Evolutionary conservation across 2,797 vertebrate species (phyloP), one percentile per base, ranked within the genome.

Genomic region (Acipenser transmontanus): DNA sequence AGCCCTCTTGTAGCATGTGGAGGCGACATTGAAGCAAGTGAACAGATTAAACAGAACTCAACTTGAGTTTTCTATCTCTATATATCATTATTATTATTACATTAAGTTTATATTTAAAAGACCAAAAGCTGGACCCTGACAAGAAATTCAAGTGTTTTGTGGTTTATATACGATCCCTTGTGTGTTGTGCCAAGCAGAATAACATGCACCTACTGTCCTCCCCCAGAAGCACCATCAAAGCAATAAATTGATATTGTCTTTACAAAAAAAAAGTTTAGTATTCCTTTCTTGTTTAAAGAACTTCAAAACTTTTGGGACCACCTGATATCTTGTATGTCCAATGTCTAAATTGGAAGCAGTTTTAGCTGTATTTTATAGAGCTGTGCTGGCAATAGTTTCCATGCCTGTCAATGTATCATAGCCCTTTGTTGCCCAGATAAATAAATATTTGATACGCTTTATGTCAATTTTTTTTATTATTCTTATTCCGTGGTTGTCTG

Each of bases 371-470:
- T 94, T 97, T 93, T 96, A 93, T 91, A 94, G 93, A 94, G 91
- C 92, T 93, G 93, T 95, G 91, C 92, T 91, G 93, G 94, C 94
- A 93, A 93, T 95, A 92, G 90, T 93, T 93, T 92, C 91, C 91
- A 95, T 94, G 94, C 93, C 95, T 98, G 93, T 97, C 94, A 94
- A 96, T 98, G 97, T 98, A 98, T 96, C 93, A 97, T 97, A 98
- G 94, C 93, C 93, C 93, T 97, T 97, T 98, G 96, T 99, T 98
- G 92, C 94, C 95, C 95, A 96, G 94, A 95, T 96, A 96, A 99
- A 98, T 98, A 98, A 99, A 99, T 98, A 98, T 99, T 99, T 99
- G 96, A 99, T 99, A 98, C 94, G 92, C 95, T 99, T 98, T 96
- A 98, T 96, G 94, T 98, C 90, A 91, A 95, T 93, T 85, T 86